A percentile compares a stretch with the other conserved stretches of the same genome.
Conservation (phyloP, 2,797 vertebrate species). For the Pangasius krempfi region DNA sequence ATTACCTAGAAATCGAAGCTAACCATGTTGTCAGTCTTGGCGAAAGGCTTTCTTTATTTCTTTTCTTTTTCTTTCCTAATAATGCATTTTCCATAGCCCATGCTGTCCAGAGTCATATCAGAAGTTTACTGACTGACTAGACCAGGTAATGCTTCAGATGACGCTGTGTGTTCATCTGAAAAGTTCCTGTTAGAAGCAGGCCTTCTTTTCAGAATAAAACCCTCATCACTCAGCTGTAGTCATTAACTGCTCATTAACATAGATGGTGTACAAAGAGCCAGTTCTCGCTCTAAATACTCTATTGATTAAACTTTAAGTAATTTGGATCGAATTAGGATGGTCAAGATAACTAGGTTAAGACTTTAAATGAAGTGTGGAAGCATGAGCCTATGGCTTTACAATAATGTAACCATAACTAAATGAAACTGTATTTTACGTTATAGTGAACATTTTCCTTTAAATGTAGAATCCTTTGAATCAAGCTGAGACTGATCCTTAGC, state of each 20-base stretch:
- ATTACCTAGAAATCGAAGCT: neutral
- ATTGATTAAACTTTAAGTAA: neutral
- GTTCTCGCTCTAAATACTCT: neutral
- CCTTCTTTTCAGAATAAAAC: neutral
- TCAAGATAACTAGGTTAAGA: neutral
- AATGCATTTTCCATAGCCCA: neutral
- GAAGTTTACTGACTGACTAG: neutral
- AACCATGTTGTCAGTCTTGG: neutral
- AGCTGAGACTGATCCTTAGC: neutral
- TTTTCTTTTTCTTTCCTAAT: neutral
- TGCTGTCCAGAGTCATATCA: neutral
- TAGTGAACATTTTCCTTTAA: neutral
- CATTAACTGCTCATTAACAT: neutral
- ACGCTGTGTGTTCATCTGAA: neutral
- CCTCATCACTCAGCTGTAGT: neutral
- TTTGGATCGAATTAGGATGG: neutral
- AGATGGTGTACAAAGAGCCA: neutral
- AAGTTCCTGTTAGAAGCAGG: neutral
- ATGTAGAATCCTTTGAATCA: neutral
- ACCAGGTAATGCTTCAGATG: neutral
- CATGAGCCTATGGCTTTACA: neutral
- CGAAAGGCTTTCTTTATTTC: neutral
- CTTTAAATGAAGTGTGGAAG: neutral
- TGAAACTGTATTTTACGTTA: neutral
- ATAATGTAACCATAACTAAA: neutral